These are phyloP conservation scores for Colaptes auratus DNA, from an alignment of 2,113 vertebrate species.

Conservation along the genomic window DNA sequence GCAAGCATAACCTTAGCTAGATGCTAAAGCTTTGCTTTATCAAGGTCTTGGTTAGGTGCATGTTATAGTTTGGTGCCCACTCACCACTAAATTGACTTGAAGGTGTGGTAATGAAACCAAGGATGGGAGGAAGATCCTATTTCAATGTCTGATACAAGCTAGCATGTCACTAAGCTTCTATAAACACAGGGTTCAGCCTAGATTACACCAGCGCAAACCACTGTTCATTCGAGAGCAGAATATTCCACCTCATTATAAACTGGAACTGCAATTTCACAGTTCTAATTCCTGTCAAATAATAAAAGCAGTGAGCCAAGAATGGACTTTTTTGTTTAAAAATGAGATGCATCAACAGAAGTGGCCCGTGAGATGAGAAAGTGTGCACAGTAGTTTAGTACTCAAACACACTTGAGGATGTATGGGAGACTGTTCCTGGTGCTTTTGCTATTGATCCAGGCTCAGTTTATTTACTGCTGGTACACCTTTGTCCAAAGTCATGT, in stretches of 20 bases:
- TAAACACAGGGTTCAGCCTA: background rate
- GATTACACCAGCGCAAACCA: slow-evolving; percentile 14
- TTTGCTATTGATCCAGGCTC: background rate
- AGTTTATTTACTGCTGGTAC: background rate
- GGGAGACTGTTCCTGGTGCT: background rate
- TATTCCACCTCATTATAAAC: slow-evolving; percentile 12
- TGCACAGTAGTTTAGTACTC: background rate
- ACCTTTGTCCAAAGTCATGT: background rate
- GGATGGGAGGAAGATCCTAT: background rate
- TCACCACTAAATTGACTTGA: background rate
- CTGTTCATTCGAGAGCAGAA: background rate
- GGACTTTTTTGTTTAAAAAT: background rate
- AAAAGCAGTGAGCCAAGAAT: background rate
- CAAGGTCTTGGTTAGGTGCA: background rate
- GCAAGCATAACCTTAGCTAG: background rate
- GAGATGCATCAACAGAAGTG: background rate
- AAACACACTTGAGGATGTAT: background rate
- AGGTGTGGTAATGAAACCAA: background rate
- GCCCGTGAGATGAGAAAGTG: background rate
- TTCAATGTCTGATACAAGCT: background rate
- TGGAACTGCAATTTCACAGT: slow-evolving; percentile 16
- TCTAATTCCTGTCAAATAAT: slow-evolving; percentile 3
- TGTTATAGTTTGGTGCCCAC: background rate
- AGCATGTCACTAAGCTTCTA: background rate
- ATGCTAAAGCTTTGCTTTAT: background rate